Base-by-base conservation (phyloP, 2,888 invertebrate species). In the Caenorhabditis parvicauda region DNA sequence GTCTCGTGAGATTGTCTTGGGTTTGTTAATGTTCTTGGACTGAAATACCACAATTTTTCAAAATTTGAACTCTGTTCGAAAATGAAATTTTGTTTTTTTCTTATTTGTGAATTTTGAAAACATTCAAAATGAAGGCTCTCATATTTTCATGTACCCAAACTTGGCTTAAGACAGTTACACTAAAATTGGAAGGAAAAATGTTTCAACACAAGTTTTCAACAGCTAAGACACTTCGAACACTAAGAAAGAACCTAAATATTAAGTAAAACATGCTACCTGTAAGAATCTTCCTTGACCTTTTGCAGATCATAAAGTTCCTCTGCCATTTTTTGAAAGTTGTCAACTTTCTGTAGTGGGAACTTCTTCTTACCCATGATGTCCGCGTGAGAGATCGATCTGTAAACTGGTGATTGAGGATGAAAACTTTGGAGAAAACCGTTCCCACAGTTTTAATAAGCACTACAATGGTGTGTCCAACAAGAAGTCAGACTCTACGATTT, bases 311-410 rank as follows among this genome's bases (percentile, higher is more conserved):
- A 71, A 51, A 68, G 64, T 37, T 51, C 35, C 21, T 51, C 38
- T 22, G 64, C 66, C 24, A 57, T 56, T n/a, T 64, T 47, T 21
- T 66, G 43, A 46, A 49, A 67, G 29, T 57, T 54, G 12, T 53
- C 53, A 38, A 61, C 61, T 51, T 61, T 61, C 39, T 54, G 90
- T 82, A 89, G 5, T 32, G n/a, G n/a, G n/a, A n/a, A n/a, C n/a
- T n/a, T n/a, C n/a, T n/a, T n/a, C n/a, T n/a, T n/a, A n/a, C n/a
- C n/a, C n/a, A n/a, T n/a, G n/a, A n/a, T n/a, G n/a, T n/a, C n/a
- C n/a, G n/a, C n/a, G n/a, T n/a, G n/a, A n/a, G n/a, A n/a, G n/a
- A n/a, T n/a, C n/a, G n/a, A n/a, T n/a, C n/a, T n/a, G n/a, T n/a
- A n/a, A n/a, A n/a, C n/a, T n/a, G n/a, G n/a, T n/a, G n/a, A n/a